A percentile compares a stretch with the other conserved stretches of the same genome.
phyloP scores from a whole-genome alignment of 1,140 invertebrate genomes.

The Hycleus cichorii region DNA sequence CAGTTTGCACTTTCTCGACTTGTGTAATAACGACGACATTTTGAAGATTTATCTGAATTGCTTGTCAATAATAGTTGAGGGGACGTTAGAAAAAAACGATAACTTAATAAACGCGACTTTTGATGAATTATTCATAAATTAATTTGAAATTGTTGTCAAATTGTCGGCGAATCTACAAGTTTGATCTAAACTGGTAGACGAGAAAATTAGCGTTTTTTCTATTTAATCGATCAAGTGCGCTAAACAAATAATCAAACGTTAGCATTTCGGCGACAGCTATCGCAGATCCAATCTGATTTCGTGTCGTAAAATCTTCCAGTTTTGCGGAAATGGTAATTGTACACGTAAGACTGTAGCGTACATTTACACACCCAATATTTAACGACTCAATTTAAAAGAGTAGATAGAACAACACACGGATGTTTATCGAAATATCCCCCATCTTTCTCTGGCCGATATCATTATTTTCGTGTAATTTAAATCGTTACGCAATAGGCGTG shows the following conservation, averaged over 20 bases:
- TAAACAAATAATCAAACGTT: no score
- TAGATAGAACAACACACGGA: neutral
- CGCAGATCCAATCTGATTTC: conserved; percentile 7
- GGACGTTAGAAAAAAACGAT: no score
- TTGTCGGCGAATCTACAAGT: no score
- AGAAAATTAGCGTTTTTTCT: no score
- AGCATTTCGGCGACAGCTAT: neutral
- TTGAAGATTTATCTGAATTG: no score
- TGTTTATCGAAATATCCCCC: conserved; percentile 24
- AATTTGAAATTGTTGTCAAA: no score
- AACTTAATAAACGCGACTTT: no score
- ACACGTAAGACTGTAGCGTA: conserved; percentile 4
- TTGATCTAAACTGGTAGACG: no score
- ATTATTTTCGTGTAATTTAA: conserved; percentile 32
- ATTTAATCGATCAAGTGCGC: no score
- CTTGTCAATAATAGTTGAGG: no score
- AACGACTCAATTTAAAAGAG: neutral
- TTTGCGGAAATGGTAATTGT: conserved; percentile 4
- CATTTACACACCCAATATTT: neutral
- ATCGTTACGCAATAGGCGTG: conserved; percentile 29
- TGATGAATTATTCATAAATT: no score
- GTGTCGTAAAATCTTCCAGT: conserved; percentile 1
- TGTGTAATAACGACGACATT: neutral
- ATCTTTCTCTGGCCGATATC: conserved; percentile 11
- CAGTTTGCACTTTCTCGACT: conserved; percentile 2